Conservation (phyloP, 1,140 invertebrate genomes). For the Pseudomyrmex concolor region DNA sequence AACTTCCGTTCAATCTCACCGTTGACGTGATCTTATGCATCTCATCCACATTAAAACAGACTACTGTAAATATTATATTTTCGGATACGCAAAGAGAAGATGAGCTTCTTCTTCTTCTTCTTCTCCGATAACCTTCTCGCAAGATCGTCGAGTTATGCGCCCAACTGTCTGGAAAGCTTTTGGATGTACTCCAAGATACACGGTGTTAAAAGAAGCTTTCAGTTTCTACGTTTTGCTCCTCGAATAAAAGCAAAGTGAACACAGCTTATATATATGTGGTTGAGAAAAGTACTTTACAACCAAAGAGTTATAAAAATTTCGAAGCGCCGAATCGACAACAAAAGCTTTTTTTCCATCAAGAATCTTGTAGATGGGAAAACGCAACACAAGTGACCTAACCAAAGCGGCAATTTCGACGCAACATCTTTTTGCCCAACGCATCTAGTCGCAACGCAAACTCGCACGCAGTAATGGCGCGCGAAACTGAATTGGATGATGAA, state of each 20-base stretch:
- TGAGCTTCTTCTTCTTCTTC: conserved; percentile 26
- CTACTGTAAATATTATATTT: conserved; percentile 71
- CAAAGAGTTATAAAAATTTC: conserved; percentile 49
- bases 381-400: conserved; percentile 29
- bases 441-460: background rate
- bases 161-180: conserved; percentile 78
- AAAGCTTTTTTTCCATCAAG: conserved; percentile 46
- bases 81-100: conserved; percentile 7
- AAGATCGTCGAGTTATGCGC: conserved; percentile 70
- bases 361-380: conserved; percentile 9
- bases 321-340: conserved; percentile 16
- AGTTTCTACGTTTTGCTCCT: conserved; percentile 52
- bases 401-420: conserved; percentile 38
- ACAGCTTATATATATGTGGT: background rate
- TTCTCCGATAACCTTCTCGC: conserved; percentile 63
- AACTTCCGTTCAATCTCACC: conserved; percentile 63
- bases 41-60: conserved; percentile 42
- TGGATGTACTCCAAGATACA: conserved; percentile 66
- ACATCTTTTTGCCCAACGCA: background rate
- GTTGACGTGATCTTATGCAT: conserved; percentile 40
- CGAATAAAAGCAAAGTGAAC: conserved; percentile 10
- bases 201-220: conserved; percentile 50
- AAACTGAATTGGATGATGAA: background rate
- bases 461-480: background rate
- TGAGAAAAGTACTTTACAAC: conserved; percentile 34